These are phyloP conservation scores for Ariolimax columbianus DNA, from an alignment of 2,888 invertebrate species.

Conservation along the genomic window DNA sequence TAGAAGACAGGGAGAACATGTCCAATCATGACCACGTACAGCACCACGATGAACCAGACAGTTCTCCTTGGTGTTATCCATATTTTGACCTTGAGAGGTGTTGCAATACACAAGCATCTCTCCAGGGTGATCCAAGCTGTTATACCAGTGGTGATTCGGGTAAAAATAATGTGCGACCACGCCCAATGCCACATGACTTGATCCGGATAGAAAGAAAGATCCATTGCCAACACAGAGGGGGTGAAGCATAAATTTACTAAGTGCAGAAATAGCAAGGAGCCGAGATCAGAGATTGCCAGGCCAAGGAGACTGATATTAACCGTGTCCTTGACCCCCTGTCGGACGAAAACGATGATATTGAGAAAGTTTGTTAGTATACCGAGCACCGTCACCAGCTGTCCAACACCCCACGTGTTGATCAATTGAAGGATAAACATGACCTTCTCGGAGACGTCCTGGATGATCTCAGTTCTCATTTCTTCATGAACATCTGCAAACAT, in stretches of 20 bases:
- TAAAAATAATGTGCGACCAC: conserved; percentile 7
- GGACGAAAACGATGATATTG: background rate
- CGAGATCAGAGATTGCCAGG: conserved; percentile 4
- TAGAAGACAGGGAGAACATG: conserved; percentile 7
- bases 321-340: background rate
- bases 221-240: background rate
- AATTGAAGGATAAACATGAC: background rate
- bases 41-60: background rate
- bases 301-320: conserved; percentile 23
- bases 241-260: conserved; percentile 19
- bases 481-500: too few relatives aligned
- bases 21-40: background rate
- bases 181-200: conserved; percentile 3
- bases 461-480: background rate
- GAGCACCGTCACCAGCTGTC: background rate
- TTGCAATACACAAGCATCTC: background rate
- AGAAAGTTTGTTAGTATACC: background rate
- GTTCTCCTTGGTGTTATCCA: background rate
- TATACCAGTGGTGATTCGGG: background rate
- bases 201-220: conserved; percentile 6
- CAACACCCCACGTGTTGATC: conserved; percentile 10
- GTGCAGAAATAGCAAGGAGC: background rate
- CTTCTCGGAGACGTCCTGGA: background rate
- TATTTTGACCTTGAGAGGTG: conserved; percentile 1
- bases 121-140: conserved; percentile 10